Base-by-base conservation (phyloP, 2,888 invertebrate genomes). In the Acanthosoma haemorrhoidale region DNA sequence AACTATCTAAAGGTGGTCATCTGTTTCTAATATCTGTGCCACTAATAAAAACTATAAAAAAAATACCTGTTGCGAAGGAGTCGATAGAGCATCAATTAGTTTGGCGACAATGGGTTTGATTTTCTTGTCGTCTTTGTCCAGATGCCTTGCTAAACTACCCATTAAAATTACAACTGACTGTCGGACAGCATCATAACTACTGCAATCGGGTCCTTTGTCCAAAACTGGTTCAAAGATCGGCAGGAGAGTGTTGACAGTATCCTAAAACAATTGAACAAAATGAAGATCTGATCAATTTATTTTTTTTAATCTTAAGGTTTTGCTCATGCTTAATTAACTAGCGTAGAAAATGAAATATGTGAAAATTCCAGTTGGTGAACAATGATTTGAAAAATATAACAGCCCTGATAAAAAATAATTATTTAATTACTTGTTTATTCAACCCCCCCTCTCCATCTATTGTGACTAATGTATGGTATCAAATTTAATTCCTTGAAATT, bases 121-220 rank as follows among this genome's bases (percentile, higher is more conserved):
- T 77, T 94, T 84, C 3, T 88, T 86, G 82, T 97, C 96, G 74
- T 89, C 89, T 73, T 92, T 92, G 76, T 92, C 94, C 77, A 98
- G 86, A 85, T 98, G 96, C 51, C 94, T 87, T n/a, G 98, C 98
- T 76, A 99, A 83, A 0, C 94, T 94, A 4, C 99, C 99, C 91
- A 99, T 95, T 69, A 99, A 84, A 78, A 99, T 92, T 68, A 99
- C 95, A 68, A 99, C 95, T 73, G 95, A 92, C 80, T 98, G 96
- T 18, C 98, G 88, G 67, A 96, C 93, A 13, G 92, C 89, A 82
- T 99, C 99, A 79, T 87, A 94, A 71, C 88, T 88, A 36, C 92
- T 90, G 0, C 91, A 91, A 79, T 94, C 92, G 0, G 96, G 96
- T 1, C 96, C 94, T 78, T 90, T 91, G 79, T 94, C 92, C 80